phyloP scores from a whole-genome alignment of 2,888 invertebrate species.

The Drosophila nigritarsus region DNA sequence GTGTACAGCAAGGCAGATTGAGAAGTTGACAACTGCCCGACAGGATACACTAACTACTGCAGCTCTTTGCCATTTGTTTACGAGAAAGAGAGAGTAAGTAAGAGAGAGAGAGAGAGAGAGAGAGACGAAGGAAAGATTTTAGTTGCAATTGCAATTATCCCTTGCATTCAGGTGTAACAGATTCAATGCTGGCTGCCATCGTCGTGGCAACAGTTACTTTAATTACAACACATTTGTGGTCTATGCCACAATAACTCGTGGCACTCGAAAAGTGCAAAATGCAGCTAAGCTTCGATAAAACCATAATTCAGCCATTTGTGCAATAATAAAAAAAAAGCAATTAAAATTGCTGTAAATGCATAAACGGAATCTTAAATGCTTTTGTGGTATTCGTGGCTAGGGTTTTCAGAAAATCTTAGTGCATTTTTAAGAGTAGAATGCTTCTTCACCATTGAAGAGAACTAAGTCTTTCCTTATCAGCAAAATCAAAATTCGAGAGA shows the following conservation, averaged over 20 bases:
- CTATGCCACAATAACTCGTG: not conserved
- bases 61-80: not conserved
- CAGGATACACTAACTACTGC: constrained; percentile 1
- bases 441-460: no score
- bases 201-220: constrained; percentile 1
- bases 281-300: not conserved
- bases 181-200: not conserved
- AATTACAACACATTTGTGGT: not conserved
- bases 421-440: not conserved
- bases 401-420: not conserved
- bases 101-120: not conserved
- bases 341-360: not conserved
- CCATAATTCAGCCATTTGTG: not conserved
- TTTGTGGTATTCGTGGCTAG: not conserved
- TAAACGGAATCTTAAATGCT: not conserved
- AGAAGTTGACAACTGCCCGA: not conserved
- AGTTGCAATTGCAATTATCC: not conserved
- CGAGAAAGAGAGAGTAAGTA: not conserved
- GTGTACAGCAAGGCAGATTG: constrained; percentile 1
- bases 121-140: not conserved
- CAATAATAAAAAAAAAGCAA: not conserved
- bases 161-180: not conserved
- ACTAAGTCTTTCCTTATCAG: no score
- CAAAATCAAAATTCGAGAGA: not conserved
- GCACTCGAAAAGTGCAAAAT: no score